Percentiles rank a stretch among this genome's conserved stretches.
Evolutionary conservation across 1,140 invertebrate species (phyloP).

Genomic region (Zaprionus inermis): DNA sequence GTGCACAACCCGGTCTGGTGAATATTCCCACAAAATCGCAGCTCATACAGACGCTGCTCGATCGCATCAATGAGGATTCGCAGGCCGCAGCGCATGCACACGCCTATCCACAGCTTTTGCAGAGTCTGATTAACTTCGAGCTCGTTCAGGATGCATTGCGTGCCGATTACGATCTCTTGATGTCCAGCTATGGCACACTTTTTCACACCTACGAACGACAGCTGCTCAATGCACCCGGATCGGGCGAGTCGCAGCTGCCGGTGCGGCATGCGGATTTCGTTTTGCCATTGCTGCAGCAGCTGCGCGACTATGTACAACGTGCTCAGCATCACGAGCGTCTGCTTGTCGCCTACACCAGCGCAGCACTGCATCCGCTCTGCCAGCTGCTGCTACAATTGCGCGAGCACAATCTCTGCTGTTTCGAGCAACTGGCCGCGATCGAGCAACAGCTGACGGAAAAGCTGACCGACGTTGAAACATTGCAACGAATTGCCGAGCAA

Average conservation of each 20-base stretch:
- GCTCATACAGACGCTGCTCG: constrained; percentile 37
- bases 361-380: constrained; percentile 42
- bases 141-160: constrained; percentile 68
- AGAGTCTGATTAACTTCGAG: constrained; percentile 53
- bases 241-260: not conserved
- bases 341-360: constrained; percentile 30
- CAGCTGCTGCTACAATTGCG: constrained; percentile 52
- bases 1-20: constrained; percentile 66
- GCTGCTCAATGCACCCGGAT: not conserved
- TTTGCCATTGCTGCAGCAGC: constrained; percentile 48
- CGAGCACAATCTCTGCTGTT: constrained; percentile 31
- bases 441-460: constrained; percentile 41
- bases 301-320: constrained; percentile 58
- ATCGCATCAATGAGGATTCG: not conserved
- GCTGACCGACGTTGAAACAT: not conserved
- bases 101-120: constrained; percentile 38
- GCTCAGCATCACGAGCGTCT: constrained; percentile 31
- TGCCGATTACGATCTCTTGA: constrained; percentile 45
- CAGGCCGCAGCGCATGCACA: not conserved
- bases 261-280: constrained; percentile 56
- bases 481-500: constrained; percentile 5
- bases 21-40: constrained; percentile 34
- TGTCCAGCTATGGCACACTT: constrained; percentile 47
- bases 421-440: constrained; percentile 60
- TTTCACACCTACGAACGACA: constrained; percentile 56